A percentile compares a stretch with the other conserved stretches of the same genome.
Conservation (phyloP, 1,140 invertebrate genomes). For the Nephila pilipes region DNA sequence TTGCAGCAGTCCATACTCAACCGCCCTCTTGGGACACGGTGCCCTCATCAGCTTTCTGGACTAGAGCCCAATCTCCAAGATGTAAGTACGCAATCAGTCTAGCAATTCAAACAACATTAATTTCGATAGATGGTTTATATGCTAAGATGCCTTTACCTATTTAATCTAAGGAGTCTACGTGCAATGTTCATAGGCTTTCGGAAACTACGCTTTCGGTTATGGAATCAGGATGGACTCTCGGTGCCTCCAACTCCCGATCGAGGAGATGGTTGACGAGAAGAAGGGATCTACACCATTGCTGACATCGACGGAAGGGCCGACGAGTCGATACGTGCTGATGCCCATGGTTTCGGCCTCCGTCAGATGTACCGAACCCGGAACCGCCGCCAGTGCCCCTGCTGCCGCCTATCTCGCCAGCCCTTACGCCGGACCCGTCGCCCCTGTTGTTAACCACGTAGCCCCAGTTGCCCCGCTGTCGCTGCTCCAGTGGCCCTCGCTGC, state of each 20-base stretch:
- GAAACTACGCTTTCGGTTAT: conserved; percentile 73
- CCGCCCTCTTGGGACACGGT: conserved; percentile 3
- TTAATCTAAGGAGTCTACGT: no score
- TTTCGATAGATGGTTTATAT: no score
- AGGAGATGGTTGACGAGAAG: conserved; percentile 67
- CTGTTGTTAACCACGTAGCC: conserved; percentile 5
- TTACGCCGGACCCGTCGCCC: neutral
- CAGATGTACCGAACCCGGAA: no score
- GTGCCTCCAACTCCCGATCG: conserved; percentile 67
- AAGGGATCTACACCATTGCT: conserved; percentile 73
- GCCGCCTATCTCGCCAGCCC: no score
- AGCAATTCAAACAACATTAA: no score
- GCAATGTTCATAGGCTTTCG: conserved; percentile 24
- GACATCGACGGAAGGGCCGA: conserved; percentile 39
- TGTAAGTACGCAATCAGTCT: conserved; percentile 30
- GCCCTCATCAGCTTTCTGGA: neutral
- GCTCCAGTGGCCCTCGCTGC: neutral
- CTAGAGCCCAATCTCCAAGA: conserved; percentile 3
- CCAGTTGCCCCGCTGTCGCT: neutral
- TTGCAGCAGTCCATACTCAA: neutral
- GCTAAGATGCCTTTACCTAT: no score
- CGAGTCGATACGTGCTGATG: conserved; percentile 30
- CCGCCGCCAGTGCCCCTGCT: no score
- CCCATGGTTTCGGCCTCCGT: no score
- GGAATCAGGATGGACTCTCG: conserved; percentile 48